A percentile compares a stretch with the other conserved stretches of the same genome.
These are phyloP conservation scores for Cerastis rubricosa DNA, from an alignment of 2,888 invertebrate genomes.

Conservation along the genomic window DNA sequence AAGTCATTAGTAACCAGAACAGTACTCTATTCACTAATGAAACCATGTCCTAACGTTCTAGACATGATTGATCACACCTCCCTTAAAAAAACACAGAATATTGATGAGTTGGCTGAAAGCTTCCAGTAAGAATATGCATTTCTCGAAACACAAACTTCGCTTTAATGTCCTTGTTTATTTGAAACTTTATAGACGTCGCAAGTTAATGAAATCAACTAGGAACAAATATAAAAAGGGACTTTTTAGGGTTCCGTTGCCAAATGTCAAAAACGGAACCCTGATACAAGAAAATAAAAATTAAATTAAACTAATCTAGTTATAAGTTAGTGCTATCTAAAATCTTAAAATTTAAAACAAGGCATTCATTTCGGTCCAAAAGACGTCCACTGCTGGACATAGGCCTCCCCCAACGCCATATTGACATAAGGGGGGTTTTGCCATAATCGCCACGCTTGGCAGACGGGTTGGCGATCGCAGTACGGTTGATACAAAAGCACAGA, in stretches of 20 bases:
- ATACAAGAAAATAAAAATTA: too few species aligned
- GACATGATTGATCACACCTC: slow-evolving; percentile 51
- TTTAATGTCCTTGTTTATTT: slow-evolving; percentile 50
- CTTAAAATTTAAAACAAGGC: too few species aligned
- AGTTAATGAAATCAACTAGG: slow-evolving; percentile 29
- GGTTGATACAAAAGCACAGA: too few species aligned
- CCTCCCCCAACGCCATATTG: too few species aligned
- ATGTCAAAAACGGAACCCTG: too few species aligned
- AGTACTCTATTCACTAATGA: slow-evolving; percentile 44
- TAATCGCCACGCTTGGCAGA: too few species aligned
- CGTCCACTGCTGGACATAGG: too few species aligned
- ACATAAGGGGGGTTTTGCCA: too few species aligned
- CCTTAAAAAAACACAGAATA: slow-evolving; percentile 44
- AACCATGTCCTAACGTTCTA: slow-evolving; percentile 33
- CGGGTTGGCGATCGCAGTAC: too few species aligned
- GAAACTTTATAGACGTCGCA: slow-evolving; percentile 43
- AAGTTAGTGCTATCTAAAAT: too few species aligned
- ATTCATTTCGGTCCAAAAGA: too few species aligned
- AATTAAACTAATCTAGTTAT: too few species aligned
- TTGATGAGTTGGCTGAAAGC: slow-evolving; percentile 42
- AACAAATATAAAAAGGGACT: slow-evolving; percentile 38
- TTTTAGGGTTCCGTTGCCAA: not conserved
- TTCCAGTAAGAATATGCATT: slow-evolving; percentile 22
- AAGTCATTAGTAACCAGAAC: slow-evolving; percentile 27
- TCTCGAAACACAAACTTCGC: not conserved